Conservation (phyloP, 37 sponge, comb jelly and placozoan genomes). For the Tethya wilhelma region DNA sequence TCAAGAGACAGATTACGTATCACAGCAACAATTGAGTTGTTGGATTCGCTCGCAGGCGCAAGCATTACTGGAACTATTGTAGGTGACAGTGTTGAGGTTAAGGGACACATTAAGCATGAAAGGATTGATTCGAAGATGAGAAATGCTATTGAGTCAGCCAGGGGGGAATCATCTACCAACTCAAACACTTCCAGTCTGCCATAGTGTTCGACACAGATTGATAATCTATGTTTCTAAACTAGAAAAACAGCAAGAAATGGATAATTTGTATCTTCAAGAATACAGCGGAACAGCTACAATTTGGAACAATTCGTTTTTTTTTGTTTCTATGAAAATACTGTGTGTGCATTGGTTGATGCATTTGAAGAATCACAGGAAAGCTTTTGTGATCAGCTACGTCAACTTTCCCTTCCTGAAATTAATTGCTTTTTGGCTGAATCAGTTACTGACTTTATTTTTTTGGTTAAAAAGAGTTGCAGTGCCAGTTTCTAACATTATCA, state of each 20-base stretch:
- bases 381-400: neutral
- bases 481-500: neutral
- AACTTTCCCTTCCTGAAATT: neutral
- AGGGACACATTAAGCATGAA: neutral
- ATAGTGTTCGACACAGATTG: neutral
- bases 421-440: neutral
- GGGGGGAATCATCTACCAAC: neutral
- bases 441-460: neutral
- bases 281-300: neutral
- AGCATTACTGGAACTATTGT: neutral
- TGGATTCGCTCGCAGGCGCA: neutral
- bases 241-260: neutral
- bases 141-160: neutral
- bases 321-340: neutral
- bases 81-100: neutral
- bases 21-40: neutral
- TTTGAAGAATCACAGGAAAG: neutral
- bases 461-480: neutral
- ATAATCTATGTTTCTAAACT: neutral
- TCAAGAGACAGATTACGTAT: neutral
- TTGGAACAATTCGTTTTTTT: neutral
- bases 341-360: neutral
- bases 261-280: neutral
- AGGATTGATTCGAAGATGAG: neutral
- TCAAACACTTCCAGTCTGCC: neutral